Base-by-base conservation (phyloP, 92 coral and sea anemone species). In the Paragorgia papillata region DNA sequence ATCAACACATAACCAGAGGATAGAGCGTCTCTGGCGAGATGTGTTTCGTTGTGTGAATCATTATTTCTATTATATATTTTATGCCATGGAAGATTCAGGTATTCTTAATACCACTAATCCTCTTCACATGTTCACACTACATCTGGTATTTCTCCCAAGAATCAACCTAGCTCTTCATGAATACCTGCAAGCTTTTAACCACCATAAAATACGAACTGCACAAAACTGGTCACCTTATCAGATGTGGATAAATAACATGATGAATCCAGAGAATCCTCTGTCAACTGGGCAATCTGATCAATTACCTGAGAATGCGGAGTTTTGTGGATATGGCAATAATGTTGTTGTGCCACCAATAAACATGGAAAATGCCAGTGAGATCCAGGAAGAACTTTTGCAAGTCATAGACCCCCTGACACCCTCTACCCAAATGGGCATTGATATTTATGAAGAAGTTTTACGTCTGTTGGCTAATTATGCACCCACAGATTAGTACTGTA, bases 391-490 rank as follows among this genome's bases (percentile, higher is more conserved):
- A 51, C 78, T 89, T 12, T 31, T 73, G 17, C 49, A 55, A 54
- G 83, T 56, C 41, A 54, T 86, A 49, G 40, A 58, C 68, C 66
- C 81, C 0, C 69, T 75, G 57, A 57, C 53, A 49, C 80, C 83
- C 64, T 86, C 96, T 60, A 66, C 68, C 49, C 75, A 90, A 70
- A 85, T 83, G 80, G 90, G 90, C 18, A 73, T 86, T 68, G 95
- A 89, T 54, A 85, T 82, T 76, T 89, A 89, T 68, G 32, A 51
- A 28, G 60, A 44, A 49, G 87, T 82, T 78, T 75, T 82, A 78
- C 51, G 29, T 8, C 1, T 0, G 43, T 4, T 37, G 10, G 4
- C n/a, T n/a, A n/a, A n/a, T 4, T 10, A 37, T 37, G n/a, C n/a
- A n/a, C n/a, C n/a, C n/a, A n/a, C n/a, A n/a, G n/a, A n/a, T n/a